Evolutionary conservation across 2,888 invertebrate species (phyloP).

Genomic region (Yponomeuta cagnagella): DNA sequence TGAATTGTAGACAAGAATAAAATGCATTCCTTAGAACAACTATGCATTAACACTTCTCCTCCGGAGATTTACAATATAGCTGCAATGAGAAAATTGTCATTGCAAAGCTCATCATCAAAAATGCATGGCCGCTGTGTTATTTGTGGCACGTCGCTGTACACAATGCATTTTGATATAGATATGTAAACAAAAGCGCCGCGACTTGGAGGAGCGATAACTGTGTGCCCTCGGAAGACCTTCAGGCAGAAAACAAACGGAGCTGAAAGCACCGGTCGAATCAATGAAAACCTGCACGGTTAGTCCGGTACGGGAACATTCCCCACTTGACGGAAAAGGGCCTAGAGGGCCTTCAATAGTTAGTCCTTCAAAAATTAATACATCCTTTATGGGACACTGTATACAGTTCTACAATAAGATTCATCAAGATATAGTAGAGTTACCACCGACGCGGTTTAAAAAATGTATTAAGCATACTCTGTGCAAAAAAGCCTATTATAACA

Average conservation of each 20-base stretch:
- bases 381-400: no score
- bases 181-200: slow-evolving; percentile 8
- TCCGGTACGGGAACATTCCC: no score
- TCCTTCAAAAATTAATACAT: no score
- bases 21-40: background rate
- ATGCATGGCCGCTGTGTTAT: slow-evolving; percentile 13
- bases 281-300: background rate
- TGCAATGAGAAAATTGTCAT: background rate
- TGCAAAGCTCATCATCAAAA: slow-evolving; percentile 9
- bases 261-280: background rate
- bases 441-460: no score
- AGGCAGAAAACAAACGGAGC: background rate
- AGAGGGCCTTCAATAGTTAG: no score
- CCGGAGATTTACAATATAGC: background rate
- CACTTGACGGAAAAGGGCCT: no score
- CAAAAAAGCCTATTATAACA: no score
- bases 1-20: no score
- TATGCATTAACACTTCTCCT: background rate
- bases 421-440: no score
- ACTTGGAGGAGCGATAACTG: background rate
- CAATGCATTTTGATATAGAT: slow-evolving; percentile 14
- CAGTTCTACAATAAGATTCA: no score
- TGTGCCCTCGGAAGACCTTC: slow-evolving; percentile 8
- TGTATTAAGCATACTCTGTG: no score
- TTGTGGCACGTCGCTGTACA: background rate